Base-by-base conservation (phyloP, 2,888 invertebrate species). In the Scelioninae gen. 2 region DNA sequence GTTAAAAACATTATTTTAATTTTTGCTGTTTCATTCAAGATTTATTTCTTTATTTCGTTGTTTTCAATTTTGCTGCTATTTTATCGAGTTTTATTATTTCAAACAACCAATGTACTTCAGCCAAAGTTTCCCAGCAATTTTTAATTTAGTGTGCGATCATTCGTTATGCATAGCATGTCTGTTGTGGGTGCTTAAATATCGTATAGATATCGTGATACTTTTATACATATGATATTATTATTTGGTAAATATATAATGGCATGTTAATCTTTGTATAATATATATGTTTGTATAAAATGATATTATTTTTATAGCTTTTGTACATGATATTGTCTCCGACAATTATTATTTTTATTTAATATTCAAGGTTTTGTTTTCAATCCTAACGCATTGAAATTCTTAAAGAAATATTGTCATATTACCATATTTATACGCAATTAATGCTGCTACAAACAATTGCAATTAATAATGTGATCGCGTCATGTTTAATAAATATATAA, bases 161-260 rank as follows among this genome's bases (percentile, higher is more conserved):
- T 68, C 39, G 52, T 52, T 65, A 18, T 67, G 25, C 45, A 64
- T 58, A 55, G 74, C 74, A 74, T 74, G 74, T 43, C 55, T 52
- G 10, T 69, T 55, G 43, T 74, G 65, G 71, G 63, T 67, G 67
- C 71, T 74, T 74, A 50, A 64, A 53, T 53, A 50, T 71, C 53
- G 60, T 71, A 64, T 58, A 50, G 46, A 57, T 63, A 71, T 71
- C 64, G 71, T 64, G 53, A 60, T 60, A 52, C 15, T 57, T 57
- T 50, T 50, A 10, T 13, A 7, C 28, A 35, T 46, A 18, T 64
- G n/a, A 19, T 55, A 16, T 46, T 9, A 18, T 39, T 61, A 55
- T 43, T 57, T 46, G 16, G 10, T 53, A 46, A 55, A 31, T 39
- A 46, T 41, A 46, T 48, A 41, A 55, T 69, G 25, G 60, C 61